Percentiles rank a stretch among this genome's conserved stretches.
These are phyloP conservation scores for Melanostoma mellinum DNA, from an alignment of 2,888 invertebrate species.

Conservation along the genomic window DNA sequence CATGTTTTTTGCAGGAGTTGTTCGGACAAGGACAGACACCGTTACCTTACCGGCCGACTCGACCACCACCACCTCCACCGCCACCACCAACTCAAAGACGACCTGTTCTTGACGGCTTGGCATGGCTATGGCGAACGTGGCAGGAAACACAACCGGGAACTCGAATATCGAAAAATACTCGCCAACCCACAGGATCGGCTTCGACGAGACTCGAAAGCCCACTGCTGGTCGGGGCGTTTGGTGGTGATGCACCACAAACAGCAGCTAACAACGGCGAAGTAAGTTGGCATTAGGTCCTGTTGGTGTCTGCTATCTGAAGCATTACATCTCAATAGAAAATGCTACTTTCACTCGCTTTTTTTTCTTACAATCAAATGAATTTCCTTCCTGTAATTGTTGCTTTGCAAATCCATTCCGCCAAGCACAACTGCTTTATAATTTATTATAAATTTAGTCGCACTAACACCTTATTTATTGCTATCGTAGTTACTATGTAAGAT, in stretches of 20 bases:
- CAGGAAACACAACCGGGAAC: conserved; percentile 83
- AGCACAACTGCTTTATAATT: conserved; percentile 38
- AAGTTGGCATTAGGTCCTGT: conserved; percentile 57
- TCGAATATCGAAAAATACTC: conserved; percentile 75
- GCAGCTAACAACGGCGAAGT: conserved; percentile 40
- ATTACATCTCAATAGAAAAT: conserved; percentile 18
- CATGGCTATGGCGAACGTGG: conserved; percentile 85
- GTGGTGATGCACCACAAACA: conserved; percentile 8
- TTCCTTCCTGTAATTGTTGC: conserved; percentile 59
- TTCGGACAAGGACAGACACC: conserved; percentile 82
- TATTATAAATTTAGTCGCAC: conserved; percentile 46
- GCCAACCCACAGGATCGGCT: conserved; percentile 56
- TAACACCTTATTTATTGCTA: conserved; percentile 48
- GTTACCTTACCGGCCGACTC: conserved; percentile 75
- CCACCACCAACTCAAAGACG: conserved; percentile 82
- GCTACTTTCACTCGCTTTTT: conserved; percentile 47
- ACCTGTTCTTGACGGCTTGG: conserved; percentile 84
- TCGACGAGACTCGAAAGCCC: conserved; percentile 77
- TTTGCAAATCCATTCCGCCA: conserved; percentile 35
- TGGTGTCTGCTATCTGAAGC: conserved; percentile 23
- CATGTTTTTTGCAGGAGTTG: conserved; percentile 82
- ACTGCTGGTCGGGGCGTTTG: conserved; percentile 57
- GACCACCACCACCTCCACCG: conserved; percentile 74
- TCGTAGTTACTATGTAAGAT: conserved; percentile 20
- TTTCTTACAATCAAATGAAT: background rate